These are phyloP conservation scores for Andrena minutula DNA, from an alignment of 2,888 invertebrate genomes.

Conservation along the genomic window DNA sequence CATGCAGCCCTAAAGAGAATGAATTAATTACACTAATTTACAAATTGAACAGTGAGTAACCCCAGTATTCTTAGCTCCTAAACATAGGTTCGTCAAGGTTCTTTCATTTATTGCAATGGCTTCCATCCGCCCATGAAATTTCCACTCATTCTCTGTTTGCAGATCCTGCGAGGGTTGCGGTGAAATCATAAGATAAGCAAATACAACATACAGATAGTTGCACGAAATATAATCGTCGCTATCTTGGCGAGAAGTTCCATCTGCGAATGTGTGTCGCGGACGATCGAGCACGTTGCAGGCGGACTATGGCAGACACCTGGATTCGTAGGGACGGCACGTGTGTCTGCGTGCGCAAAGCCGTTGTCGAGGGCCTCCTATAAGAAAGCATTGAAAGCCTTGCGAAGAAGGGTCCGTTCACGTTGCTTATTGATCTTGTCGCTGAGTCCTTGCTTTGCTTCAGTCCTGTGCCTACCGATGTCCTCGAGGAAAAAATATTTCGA, in stretches of 20 bases:
- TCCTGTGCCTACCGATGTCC: constrained; percentile 1
- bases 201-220: not conserved
- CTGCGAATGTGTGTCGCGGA: not conserved
- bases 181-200: too few species aligned
- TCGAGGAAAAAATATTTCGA: not conserved
- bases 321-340: constrained; percentile 18
- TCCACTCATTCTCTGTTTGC: too few species aligned
- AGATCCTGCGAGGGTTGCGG: too few species aligned
- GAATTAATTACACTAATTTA: too few species aligned
- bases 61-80: too few species aligned
- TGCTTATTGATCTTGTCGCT: constrained; percentile 75
- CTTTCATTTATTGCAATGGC: too few species aligned
- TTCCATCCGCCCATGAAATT: too few species aligned
- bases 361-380: constrained; percentile 67
- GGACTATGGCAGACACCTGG: constrained; percentile 43
- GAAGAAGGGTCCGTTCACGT: constrained; percentile 71
- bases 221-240: not conserved
- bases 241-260: not conserved
- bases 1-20: too few species aligned
- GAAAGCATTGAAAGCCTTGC: constrained; percentile 66
- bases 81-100: too few species aligned
- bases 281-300: not conserved
- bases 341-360: constrained; percentile 20
- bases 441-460: constrained; percentile 52
- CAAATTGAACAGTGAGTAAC: too few species aligned